phyloP scores from a whole-genome alignment of 2,888 invertebrate species.

The Calliphora vomitoria region DNA sequence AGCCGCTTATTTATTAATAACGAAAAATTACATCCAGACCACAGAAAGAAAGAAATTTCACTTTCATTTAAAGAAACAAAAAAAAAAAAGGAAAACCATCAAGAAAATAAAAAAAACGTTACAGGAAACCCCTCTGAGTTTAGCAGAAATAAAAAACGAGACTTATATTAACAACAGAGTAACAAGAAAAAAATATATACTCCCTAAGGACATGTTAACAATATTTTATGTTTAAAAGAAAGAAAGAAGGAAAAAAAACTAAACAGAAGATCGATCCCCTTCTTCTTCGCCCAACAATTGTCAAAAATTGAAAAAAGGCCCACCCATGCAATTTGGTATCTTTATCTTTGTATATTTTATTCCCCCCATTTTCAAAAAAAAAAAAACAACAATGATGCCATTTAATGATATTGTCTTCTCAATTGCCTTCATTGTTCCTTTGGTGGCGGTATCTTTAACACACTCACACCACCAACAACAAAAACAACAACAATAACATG shows the following conservation, averaged over 20 bases:
- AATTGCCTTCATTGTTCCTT: constrained; percentile 56
- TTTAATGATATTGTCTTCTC: constrained; percentile 69
- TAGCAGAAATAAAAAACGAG: constrained; percentile 26
- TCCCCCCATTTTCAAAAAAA: neutral
- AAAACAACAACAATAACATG: constrained; percentile 8
- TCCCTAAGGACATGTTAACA: constrained; percentile 73
- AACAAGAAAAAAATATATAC: constrained; percentile 32
- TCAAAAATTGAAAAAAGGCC: constrained; percentile 71
- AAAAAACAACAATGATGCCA: constrained; percentile 51
- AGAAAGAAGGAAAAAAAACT: neutral
- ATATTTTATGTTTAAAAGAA: constrained; percentile 56
- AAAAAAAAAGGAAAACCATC: constrained; percentile 41
- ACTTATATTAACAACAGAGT: constrained; percentile 18
- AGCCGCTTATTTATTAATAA: constrained; percentile 64
- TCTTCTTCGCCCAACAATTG: constrained; percentile 58
- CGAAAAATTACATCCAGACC: constrained; percentile 56
- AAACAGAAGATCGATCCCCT: constrained; percentile 46
- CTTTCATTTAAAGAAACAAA: constrained; percentile 62
- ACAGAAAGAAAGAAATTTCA: constrained; percentile 68
- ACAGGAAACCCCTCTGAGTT: constrained; percentile 72
- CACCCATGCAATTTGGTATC: constrained; percentile 69
- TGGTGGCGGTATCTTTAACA: constrained; percentile 69
- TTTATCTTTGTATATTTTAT: constrained; percentile 48
- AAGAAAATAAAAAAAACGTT: constrained; percentile 27
- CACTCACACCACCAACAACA: constrained; percentile 40